Evolutionary conservation across 2,113 vertebrate species (phyloP).

Genomic region (Acrocephalus kingi): DNA sequence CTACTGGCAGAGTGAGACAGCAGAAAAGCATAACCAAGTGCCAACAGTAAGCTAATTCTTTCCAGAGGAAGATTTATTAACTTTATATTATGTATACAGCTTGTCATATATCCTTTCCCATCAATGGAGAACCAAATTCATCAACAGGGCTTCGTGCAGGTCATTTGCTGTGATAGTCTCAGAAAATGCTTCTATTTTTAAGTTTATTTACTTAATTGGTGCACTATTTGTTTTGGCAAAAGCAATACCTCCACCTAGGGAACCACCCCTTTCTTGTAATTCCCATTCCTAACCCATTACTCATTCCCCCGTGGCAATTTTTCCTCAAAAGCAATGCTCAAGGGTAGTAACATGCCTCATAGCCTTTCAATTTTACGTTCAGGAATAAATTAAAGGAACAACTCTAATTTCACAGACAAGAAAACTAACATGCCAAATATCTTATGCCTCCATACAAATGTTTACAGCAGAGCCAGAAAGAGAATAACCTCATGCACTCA

Average conservation of each 20-base stretch:
- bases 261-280: not conserved
- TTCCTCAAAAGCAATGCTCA: not conserved
- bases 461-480: not conserved
- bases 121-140: not conserved
- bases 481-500: conserved; percentile 43
- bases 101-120: not conserved
- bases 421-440: not conserved
- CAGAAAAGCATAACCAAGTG: not conserved
- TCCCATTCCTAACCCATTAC: not conserved
- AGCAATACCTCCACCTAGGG: not conserved
- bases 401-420: not conserved
- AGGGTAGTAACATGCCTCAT: not conserved
- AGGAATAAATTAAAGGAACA: not conserved
- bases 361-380: not conserved
- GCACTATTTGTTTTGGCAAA: not conserved
- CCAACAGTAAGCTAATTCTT: not conserved
- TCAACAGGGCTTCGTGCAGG: not conserved
- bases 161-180: not conserved
- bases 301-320: not conserved
- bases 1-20: not conserved
- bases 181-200: not conserved
- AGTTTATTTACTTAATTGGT: not conserved
- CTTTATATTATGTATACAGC: not conserved
- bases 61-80: not conserved
- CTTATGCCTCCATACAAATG: not conserved